phyloP scores from a whole-genome alignment of 2,888 invertebrate genomes.

The Phragmatobia fuliginosa region DNA sequence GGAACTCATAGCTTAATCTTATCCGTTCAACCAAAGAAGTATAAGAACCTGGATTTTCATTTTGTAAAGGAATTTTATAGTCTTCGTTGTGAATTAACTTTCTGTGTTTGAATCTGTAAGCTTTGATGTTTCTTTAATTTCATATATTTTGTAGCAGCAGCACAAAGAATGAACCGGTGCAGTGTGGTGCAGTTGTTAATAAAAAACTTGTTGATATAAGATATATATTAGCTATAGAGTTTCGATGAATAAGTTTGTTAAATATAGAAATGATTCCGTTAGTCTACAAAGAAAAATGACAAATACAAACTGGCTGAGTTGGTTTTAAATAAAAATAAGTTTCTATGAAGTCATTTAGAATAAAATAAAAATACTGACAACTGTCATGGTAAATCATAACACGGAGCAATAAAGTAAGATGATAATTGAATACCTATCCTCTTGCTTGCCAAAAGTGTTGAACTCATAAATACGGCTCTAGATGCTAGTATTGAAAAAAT shows the following conservation, averaged over 20 bases:
- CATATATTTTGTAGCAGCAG: neutral
- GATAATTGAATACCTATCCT: neutral
- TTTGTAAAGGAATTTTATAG: neutral
- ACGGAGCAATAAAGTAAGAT: neutral
- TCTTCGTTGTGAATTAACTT: neutral
- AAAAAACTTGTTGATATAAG: neutral
- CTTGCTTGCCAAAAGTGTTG: neutral
- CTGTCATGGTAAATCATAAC: neutral
- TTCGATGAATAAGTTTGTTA: neutral
- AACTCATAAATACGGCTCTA: neutral
- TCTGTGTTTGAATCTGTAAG: neutral
- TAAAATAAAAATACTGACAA: neutral
- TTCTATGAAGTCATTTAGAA: neutral
- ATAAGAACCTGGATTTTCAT: neutral
- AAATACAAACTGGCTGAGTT: neutral
- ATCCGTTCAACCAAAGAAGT: neutral
- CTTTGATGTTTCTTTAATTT: neutral
- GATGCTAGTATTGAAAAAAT: neutral
- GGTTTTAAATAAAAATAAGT: neutral
- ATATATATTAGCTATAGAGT: too few species aligned
- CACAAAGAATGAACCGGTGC: neutral
- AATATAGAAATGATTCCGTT: neutral
- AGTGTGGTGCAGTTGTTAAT: neutral
- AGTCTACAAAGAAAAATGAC: neutral
- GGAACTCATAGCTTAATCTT: constrained; percentile 3